Percentiles rank a stretch among this genome's conserved stretches.
Conservation (phyloP, 2,888 invertebrate species). For the Mimachlamys varia region DNA sequence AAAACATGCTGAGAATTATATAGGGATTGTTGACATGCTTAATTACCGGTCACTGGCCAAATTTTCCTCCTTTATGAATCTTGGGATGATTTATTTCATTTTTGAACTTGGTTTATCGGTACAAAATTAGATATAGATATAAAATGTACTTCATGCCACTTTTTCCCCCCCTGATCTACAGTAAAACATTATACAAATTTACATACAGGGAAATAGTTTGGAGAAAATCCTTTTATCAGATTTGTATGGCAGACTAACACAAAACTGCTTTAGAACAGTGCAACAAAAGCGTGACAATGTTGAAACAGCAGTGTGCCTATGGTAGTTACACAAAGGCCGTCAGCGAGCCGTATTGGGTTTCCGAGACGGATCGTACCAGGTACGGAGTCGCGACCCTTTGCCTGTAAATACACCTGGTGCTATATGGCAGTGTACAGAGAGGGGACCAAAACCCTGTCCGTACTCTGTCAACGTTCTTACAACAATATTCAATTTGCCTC, state of each 20-base stretch:
- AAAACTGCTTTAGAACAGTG: neutral
- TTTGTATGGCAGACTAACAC: neutral
- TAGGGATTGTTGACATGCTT: neutral
- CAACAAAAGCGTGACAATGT: conserved; percentile 31
- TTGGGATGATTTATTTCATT: conserved; percentile 1
- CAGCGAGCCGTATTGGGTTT: conserved; percentile 25
- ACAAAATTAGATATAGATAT: neutral
- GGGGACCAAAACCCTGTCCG: neutral
- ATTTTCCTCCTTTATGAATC: neutral
- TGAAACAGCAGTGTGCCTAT: conserved; percentile 17
- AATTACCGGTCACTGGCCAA: conserved; percentile 22
- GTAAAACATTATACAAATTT: conserved; percentile 10
- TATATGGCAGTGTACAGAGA: neutral
- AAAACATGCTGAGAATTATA: neutral
- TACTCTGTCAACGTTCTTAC: neutral
- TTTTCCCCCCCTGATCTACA: neutral
- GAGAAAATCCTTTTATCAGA: conserved; percentile 34
- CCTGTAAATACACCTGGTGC: conserved; percentile 15
- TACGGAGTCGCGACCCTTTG: neutral
- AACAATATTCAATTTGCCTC: conserved; percentile 26
- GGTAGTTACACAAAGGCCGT: neutral
- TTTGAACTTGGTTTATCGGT: neutral
- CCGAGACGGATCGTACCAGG: neutral
- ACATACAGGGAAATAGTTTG: neutral
- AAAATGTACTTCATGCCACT: neutral